phyloP scores from a whole-genome alignment of 1,140 invertebrate species.

The Acromyrmex heyeri region DNA sequence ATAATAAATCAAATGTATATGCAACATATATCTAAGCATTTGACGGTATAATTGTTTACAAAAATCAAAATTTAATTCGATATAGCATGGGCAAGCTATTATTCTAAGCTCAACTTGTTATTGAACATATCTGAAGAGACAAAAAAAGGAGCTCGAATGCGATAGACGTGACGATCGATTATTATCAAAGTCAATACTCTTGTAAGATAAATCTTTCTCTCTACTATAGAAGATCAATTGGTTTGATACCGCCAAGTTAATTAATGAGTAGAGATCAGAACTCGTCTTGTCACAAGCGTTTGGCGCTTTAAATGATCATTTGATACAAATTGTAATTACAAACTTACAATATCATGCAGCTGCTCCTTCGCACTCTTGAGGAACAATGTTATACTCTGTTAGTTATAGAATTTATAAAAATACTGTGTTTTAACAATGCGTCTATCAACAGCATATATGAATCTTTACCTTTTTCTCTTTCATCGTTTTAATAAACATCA shows the following conservation, averaged over 20 bases:
- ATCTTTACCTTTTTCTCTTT: no score
- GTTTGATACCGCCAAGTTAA: background rate
- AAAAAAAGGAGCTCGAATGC: background rate
- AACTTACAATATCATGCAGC: no score
- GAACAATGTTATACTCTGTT: no score
- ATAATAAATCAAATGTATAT: slow-evolving; percentile 25
- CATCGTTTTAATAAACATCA: no score
- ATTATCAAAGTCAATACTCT: background rate
- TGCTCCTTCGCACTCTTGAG: no score
- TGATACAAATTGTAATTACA: no score
- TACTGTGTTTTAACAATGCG: no score
- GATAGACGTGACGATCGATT: background rate
- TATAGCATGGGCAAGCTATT: background rate
- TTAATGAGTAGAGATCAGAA: background rate
- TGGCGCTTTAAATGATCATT: background rate
- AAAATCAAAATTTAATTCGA: background rate
- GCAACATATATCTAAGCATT: background rate
- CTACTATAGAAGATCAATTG: background rate
- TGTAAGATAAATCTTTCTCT: background rate
- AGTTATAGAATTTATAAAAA: no score
- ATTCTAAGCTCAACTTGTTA: slow-evolving; percentile 17
- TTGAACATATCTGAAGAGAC: background rate
- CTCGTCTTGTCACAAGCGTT: background rate
- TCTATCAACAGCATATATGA: no score
- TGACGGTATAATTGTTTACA: background rate